Conservation (phyloP, 2,888 invertebrate genomes). For the Bhutanitis thaidina region DNA sequence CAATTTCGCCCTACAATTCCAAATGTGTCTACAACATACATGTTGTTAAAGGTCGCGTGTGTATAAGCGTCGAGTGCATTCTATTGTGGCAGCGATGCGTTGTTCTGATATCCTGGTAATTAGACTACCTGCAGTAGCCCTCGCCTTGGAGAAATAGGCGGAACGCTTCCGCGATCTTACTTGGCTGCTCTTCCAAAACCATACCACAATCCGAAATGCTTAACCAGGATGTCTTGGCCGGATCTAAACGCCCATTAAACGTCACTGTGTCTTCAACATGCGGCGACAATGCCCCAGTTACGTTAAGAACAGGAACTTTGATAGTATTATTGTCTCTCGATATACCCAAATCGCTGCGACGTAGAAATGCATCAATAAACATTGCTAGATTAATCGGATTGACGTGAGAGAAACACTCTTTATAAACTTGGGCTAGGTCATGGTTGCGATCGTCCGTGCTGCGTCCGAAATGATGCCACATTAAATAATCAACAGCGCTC, state of each 20-base stretch:
- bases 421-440: constrained; percentile 95
- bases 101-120: constrained; percentile 26
- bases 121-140: constrained; percentile 91
- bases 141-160: constrained; percentile 98
- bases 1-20: constrained; percentile 63
- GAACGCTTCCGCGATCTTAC: constrained; percentile 97
- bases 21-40: constrained; percentile 66
- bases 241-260: constrained; percentile 97
- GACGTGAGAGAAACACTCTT: constrained; percentile 95
- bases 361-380: constrained; percentile 96
- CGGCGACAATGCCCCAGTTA: constrained; percentile 95
- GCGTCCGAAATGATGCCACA: constrained; percentile 99
- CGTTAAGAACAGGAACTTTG: constrained; percentile 93
- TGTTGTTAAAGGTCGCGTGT: constrained; percentile 74
- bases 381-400: constrained; percentile 97
- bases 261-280: constrained; percentile 98
- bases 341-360: constrained; percentile 94
- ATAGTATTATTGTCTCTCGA: constrained; percentile 82
- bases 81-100: constrained; percentile 43
- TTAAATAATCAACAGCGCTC: constrained; percentile 95
- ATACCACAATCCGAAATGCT: constrained; percentile 99
- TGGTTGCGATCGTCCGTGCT: constrained; percentile 94
- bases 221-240: constrained; percentile 98
- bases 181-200: constrained; percentile 98
- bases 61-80: constrained; percentile 66